These are phyloP conservation scores for Callipepla californica DNA, from an alignment of 2,113 vertebrate species.

Conservation along the genomic window DNA sequence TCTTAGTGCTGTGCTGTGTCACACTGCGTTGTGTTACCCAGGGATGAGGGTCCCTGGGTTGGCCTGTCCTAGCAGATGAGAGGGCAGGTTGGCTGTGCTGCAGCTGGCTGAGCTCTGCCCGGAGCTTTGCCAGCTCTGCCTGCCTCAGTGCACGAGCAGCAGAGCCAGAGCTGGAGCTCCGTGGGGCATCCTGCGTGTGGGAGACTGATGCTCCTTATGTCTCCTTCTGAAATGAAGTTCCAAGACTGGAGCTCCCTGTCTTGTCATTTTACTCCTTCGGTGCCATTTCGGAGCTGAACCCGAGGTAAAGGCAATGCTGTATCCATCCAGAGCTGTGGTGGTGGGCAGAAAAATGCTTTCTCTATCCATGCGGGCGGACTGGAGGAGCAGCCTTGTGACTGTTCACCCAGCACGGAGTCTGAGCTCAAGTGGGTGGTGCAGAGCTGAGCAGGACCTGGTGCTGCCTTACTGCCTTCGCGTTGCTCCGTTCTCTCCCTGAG, in stretches of 20 bases:
- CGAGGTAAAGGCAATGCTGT: neutral
- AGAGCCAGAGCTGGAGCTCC: neutral
- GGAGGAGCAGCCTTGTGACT: neutral
- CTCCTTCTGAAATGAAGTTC: neutral
- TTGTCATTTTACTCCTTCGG: neutral
- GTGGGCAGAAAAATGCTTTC: neutral
- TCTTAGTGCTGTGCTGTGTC: neutral
- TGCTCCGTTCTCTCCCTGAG: no score
- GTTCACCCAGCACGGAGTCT: no score
- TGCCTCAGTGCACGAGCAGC: neutral
- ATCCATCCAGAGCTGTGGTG: neutral
- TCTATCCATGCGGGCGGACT: rapidly evolving
- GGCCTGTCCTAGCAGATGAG: neutral
- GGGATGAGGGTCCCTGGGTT: neutral
- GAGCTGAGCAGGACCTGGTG: neutral
- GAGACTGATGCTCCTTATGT: neutral
- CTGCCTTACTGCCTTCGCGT: neutral
- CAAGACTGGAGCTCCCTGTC: neutral
- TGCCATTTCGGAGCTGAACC: neutral
- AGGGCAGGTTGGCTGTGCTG: neutral
- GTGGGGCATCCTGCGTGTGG: rapidly evolving
- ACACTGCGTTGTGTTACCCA: neutral
- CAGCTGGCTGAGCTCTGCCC: neutral
- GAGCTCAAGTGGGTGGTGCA: neutral
- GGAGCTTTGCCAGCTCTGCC: neutral